Evolutionary conservation across 2,113 vertebrate genomes (phyloP), one percentile per base, ranked within the genome.

Genomic region (Carollia perspicillata): DNA sequence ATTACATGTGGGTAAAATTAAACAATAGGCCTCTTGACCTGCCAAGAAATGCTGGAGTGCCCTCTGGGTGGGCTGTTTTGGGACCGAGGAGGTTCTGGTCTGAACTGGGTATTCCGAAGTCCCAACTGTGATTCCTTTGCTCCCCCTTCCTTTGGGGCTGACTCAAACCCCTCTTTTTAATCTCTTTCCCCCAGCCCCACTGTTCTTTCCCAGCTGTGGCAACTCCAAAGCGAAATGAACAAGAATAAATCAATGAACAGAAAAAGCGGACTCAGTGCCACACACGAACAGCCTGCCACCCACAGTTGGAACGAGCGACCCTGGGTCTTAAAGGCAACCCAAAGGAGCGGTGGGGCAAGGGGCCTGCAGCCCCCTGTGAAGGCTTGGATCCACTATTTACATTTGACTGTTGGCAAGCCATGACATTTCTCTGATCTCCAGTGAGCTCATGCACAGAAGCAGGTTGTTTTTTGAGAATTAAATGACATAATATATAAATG

Each of bases 31-130:
- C 89, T 94, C 72, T 75, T 78, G 85, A 81, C 78, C 33, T 90
- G 90, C 53, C 95, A 88, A 83, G 68, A 74, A 92, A 95, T 72
- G 74, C 14, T 42, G 28, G 69, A 28, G 77, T 80, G 20, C 42
- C 88, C 49, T 37, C 69, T 96, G 96, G 90, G 93, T 94, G 97
- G 90, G 85, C 91, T 94, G 55, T 23, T 13, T 71, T 85, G 53
- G 68, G 69, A 94, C 53, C 1, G 33, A 1, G 12, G 53, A 95
- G 84, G 86, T 75, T 94, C 89, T 95, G 85, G 55, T 89, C 30
- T 78, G 60, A 49, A 35, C 40, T n/a, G 63, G 40, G 80, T 92
- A 44, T 78, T 79, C 53, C 42, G 35, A 94, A 87, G 40, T 63
- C 40, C 37, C 20, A 77, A 37, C 35, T 53, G 72, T 0, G 10